phyloP scores from a whole-genome alignment of 2,797 vertebrate species.

The Scolopax rusticola region DNA sequence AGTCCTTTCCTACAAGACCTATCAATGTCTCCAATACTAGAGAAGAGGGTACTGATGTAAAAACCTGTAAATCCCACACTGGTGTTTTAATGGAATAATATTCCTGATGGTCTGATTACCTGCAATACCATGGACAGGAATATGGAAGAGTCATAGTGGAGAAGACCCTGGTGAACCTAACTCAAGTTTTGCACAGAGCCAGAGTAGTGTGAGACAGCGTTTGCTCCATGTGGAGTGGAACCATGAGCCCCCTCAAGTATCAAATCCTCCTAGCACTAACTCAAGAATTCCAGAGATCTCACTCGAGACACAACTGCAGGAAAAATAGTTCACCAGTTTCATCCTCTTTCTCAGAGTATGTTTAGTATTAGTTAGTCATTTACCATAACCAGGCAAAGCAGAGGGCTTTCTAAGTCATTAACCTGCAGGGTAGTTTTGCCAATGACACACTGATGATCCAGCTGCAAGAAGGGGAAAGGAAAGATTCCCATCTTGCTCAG shows the following conservation, averaged over 20 bases:
- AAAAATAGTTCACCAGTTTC: not conserved
- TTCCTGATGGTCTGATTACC: not conserved
- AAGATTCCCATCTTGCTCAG: constrained; percentile 3
- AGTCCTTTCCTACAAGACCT: not conserved
- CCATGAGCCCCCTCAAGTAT: fast-evolving
- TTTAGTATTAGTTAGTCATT: not conserved
- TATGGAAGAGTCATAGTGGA: not conserved
- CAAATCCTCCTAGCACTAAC: not conserved
- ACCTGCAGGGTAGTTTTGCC: not conserved
- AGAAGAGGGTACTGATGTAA: not conserved
- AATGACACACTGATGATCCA: not conserved
- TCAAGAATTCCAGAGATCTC: not conserved
- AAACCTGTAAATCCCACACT: not conserved
- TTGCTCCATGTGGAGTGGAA: fast-evolving
- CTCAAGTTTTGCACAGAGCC: not conserved
- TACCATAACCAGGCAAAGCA: not conserved
- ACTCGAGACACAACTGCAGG: not conserved
- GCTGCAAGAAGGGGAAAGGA: not conserved
- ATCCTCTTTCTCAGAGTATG: not conserved
- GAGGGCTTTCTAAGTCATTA: not conserved
- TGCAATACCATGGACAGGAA: fast-evolving
- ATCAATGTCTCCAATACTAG: fast-evolving
- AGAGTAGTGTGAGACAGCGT: fast-evolving
- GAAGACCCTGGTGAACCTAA: not conserved
- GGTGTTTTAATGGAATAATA: not conserved